These are phyloP conservation scores for Scleropages formosus DNA, from an alignment of 2,797 vertebrate genomes.

Conservation along the genomic window DNA sequence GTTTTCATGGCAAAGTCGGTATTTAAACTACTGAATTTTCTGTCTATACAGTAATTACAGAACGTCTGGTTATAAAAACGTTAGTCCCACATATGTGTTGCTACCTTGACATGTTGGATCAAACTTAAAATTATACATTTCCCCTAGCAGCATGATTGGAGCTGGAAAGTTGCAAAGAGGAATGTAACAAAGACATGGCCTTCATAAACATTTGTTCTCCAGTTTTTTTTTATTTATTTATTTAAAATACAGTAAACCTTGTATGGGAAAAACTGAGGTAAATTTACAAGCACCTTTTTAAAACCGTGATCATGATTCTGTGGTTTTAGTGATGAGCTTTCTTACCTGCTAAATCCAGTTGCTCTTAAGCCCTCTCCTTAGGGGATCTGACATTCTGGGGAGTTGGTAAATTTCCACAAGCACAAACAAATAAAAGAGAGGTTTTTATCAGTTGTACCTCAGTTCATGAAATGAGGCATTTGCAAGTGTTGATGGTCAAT, in stretches of 20 bases:
- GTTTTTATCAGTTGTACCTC: no score
- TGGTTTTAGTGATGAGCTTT: conserved; percentile 59
- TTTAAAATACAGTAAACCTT: background rate
- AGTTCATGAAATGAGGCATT: conserved; percentile 41
- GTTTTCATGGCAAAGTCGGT: conserved; percentile 34
- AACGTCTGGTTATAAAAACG: conserved; percentile 20
- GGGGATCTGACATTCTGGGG: conserved; percentile 46
- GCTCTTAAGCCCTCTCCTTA: conserved; percentile 56
- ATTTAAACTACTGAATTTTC: conserved; percentile 29
- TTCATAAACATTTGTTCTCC: background rate
- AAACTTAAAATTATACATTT: background rate
- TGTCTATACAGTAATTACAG: conserved; percentile 22
- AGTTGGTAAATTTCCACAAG: conserved; percentile 69
- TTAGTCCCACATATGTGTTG: background rate
- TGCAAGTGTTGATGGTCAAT: conserved; percentile 54
- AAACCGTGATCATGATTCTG: conserved; percentile 48
- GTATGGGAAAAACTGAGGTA: background rate
- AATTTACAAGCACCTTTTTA: conserved; percentile 29
- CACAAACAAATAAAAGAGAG: no score
- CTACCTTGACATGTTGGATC: conserved; percentile 7
- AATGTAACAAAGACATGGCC: background rate
- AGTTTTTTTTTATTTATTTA: background rate
- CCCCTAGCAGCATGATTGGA: background rate
- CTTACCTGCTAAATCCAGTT: conserved; percentile 65
- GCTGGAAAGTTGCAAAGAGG: background rate